Base-by-base conservation (phyloP, 1,140 invertebrate genomes). In the Eueides isabella region DNA sequence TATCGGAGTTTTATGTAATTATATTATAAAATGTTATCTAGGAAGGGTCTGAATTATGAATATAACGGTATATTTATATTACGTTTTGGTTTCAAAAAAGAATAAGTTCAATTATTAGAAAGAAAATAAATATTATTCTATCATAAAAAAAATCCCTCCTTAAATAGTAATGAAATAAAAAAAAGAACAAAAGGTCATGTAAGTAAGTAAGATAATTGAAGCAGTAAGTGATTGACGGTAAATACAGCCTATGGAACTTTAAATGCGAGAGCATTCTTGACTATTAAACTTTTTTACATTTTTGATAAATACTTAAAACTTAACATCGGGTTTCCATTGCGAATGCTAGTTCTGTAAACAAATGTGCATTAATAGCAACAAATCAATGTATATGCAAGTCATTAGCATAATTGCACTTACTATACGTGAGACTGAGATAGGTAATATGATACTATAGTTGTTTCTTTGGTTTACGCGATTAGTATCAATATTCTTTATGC, bases 361-460 rank as follows among this genome's bases (percentile, higher is more conserved):
- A 73, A 73, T 74, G 33, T 67, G 61, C 63, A 68, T 74, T 68
- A 68, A 73, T 68, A 55, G 65, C 72, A 74, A 69, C 61, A 64
- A 74, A 74, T 74, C 68, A 69, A 74, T 68, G 66, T 74, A 61
- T 35, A 44, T 68, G 64, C n/a, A 38, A 33, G 26, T 44, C 66
- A 74, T 69, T 64, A 74, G 41, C 72, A 68, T 74, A 74, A 74
- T 69, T 74, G 66, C 38, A 38, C 26, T 33, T 67, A 6, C 6
- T 19, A 44, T 44, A 19, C 30, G 70, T 71, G 66, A 41, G 72
- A 64, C 31, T n/a, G 66, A 67, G 48, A 28, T 5, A 62, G 55
- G 41, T 23, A 67, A 73, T 65, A 29, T 67, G 71, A 73, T 73
- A 67, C 26, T 26, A 9, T 55, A 55, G 48, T 23, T 55, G 3